Base-by-base conservation (phyloP, 2,888 invertebrate genomes). In the Heliconius charithonia region DNA sequence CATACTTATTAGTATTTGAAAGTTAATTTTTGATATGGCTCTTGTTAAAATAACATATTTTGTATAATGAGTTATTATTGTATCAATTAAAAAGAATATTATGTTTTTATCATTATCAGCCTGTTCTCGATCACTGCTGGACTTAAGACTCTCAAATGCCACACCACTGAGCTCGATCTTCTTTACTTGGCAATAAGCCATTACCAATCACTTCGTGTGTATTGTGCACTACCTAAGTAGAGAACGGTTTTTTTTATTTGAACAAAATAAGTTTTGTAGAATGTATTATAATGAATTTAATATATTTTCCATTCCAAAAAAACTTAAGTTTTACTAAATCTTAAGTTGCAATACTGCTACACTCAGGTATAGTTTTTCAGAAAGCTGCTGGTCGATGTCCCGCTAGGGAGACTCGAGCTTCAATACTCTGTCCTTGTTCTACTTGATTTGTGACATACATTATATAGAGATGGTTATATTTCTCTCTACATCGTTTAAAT, bases 341-440 rank as follows among this genome's bases (percentile, higher is more conserved):
- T 75, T 85, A 82, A 92, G 92, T 89, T 94, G 76, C 91, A 91
- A 87, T 82, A 77, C 85, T 90, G 81, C 82, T 84, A 80, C 80
- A 83, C 85, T 87, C 78, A 86, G 83, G 81, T 84, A 81, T 90
- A 89, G 92, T 94, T 94, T 94, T 94, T 94, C 93, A 93, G 92
- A 93, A 94, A 94, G 94, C 93, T 94, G 93, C 93, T 94, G 94
- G 94, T 94, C 93, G 94, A 94, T 94, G 94, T 94, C 94, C 94
- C 94, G 93, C 94, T 94, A 94, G 91, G 87, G 87, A 91, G 90
- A 85, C 90, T 92, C 88, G 87, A 92, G 90, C 91, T 90, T 87
- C 85, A 82, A 83, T 88, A 82, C 83, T 80, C 85, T 83, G 80
- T 93, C 93, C 83, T 87, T 87, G 81, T 93, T 90, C 82, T 82